Evolutionary conservation across 1,140 invertebrate genomes (phyloP), one percentile per base, ranked within the genome.

Genomic region (Calosoma granatense): DNA sequence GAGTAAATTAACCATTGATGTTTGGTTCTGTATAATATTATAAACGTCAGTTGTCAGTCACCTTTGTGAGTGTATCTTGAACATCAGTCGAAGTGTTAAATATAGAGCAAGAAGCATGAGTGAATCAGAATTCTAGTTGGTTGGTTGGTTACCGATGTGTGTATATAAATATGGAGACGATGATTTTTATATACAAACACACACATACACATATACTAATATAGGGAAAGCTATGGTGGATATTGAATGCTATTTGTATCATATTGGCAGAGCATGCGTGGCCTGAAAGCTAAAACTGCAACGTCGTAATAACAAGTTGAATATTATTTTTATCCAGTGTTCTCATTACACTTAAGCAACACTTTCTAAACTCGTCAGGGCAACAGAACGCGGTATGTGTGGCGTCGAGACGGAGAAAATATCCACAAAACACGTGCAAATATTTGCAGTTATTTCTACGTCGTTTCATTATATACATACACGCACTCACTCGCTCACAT

Each of bases 291-390:
- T 47, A 47, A 47, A 47, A 47, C 41, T 47, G 41, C 41, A 47
- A 47, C 41, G 6, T 47, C 41, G 41, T 47, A 47, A 47, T 47
- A 47, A 30, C 26, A 30, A 30, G 9, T 47, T 47, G 41, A 47
- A 47, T 47, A 47, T 47, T 47, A 47, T 47, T 47, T 47, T 47
- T 47, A 47, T 47, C 41, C 41, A 47, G 41, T 47, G 41, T 47
- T 47, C 41, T 47, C 41, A 47, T 47, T 47, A 47, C 41, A 47
- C 41, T 47, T 47, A 17, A 47, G 41, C 41, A 47, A 47, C 41
- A 47, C 9, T 17, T 47, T 47, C 41, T 47, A 47, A 47, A 12
- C 41, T 47, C 3, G 41, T 47, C 26, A 30, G 4, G 26, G 26
- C 26, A 14, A 30, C 14, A 17, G 9, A 9, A 4, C 9, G 9